These are phyloP conservation scores for Pachyuromys duprasi DNA, from an alignment of 2,797 vertebrate genomes.

Conservation along the genomic window DNA sequence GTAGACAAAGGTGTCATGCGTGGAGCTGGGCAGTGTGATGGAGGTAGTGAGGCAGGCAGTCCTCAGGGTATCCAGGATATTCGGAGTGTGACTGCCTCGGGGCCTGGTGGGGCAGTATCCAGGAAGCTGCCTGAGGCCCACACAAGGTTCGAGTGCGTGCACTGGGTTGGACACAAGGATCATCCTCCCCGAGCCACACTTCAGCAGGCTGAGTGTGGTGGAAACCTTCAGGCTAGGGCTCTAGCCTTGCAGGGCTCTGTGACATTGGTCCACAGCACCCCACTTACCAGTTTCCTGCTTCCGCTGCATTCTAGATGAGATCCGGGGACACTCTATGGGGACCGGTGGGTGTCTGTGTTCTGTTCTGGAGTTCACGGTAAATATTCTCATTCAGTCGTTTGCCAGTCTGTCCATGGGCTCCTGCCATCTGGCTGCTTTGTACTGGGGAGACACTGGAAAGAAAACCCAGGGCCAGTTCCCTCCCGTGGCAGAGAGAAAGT, in stretches of 20 bases:
- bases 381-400: slow-evolving; percentile 58
- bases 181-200: background rate
- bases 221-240: background rate
- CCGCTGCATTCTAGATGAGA: background rate
- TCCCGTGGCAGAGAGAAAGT: background rate
- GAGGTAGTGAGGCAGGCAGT: background rate
- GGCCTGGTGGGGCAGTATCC: background rate
- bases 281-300: background rate
- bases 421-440: slow-evolving; percentile 41
- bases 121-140: background rate
- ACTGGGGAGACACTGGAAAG: background rate
- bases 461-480: background rate
- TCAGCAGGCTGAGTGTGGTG: background rate
- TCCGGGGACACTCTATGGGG: slow-evolving; percentile 24
- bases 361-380: slow-evolving; percentile 67
- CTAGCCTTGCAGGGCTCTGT: background rate
- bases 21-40: accelerated
- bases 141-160: background rate
- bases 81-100: background rate
- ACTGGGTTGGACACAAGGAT: background rate
- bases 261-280: background rate
- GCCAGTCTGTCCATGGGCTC: slow-evolving; percentile 37
- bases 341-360: slow-evolving; percentile 68
- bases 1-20: background rate
- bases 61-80: background rate